Percentiles rank a stretch among this genome's conserved stretches.
Conservation (phyloP, 2,888 invertebrate species). For the Conomelus anceps region DNA sequence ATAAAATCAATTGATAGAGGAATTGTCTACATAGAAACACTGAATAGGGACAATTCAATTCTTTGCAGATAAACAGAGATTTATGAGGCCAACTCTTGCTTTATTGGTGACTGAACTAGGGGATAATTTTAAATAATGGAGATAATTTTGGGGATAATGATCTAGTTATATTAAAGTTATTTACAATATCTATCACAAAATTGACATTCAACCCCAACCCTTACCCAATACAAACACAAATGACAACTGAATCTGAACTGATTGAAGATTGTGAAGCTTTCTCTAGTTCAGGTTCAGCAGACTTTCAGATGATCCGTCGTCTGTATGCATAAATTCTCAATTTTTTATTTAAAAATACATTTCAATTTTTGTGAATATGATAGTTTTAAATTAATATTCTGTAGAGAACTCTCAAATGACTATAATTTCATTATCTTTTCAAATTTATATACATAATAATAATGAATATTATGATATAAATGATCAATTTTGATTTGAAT, state of each 20-base stretch:
- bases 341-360: neutral
- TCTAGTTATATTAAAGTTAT: neutral
- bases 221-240: neutral
- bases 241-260: neutral
- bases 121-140: neutral
- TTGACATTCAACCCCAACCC: neutral
- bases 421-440: no score
- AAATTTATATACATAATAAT: no score
- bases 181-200: neutral
- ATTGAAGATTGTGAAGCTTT: neutral
- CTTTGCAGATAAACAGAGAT: neutral
- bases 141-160: neutral
- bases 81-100: neutral
- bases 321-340: neutral
- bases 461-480: no score
- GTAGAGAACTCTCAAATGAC: no score
- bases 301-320: neutral
- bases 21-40: neutral
- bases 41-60: neutral
- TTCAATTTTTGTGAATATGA: no score
- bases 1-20: neutral
- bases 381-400: no score
- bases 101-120: neutral
- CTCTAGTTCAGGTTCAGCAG: neutral
- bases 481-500: no score